Evolutionary conservation across 2,888 invertebrate species (phyloP), one percentile per base, ranked within the genome.

Genomic region (Scaptomyza reducta): DNA sequence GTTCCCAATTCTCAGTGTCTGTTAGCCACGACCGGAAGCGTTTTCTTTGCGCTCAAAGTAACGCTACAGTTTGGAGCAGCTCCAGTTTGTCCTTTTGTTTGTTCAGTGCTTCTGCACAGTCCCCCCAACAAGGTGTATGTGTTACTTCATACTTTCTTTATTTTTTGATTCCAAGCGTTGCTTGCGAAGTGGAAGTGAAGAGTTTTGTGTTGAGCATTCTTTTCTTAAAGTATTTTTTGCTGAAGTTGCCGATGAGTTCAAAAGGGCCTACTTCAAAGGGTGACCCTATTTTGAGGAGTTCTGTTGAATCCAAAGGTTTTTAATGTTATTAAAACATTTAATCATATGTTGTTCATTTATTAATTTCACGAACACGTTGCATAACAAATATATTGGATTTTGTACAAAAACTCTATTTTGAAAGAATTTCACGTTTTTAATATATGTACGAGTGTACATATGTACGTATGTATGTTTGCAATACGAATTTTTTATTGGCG

Each of bases 31-130:
- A 86, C 78, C 86, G 88, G 73, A 88, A 82, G 86, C 77, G 85
- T 71, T 81, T 79, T 81, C 85, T 77, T 87, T 83, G 64, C 78
- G 57, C 72, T 63, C 65, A 60, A 83, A 81, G 87, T 86, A 86
- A 80, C 80, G 75, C 68, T 69, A 80, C 71, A 69, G 51, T 78
- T 73, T 60, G 41, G 47, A 63, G 60, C 54, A 45, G 63, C 67
- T 64, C 46, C 80, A 63, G 54, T 61, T 51, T 54, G 61, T 64
- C 59, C 71, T 64, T 63, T 78, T 81, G 70, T 66, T 61, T 44
- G 49, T 0, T 5, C 25, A 7, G 40, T 16, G 25, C 57, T 45
- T 33, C 61, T 53, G 29, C 13, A 29, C 49, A 31, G 9, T 16
- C 16, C 6, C 25, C 25, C 13, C 11, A 16, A 33, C 31, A 38